Conservation (phyloP, 2,113 vertebrate genomes). For the Heterotis niloticus region DNA sequence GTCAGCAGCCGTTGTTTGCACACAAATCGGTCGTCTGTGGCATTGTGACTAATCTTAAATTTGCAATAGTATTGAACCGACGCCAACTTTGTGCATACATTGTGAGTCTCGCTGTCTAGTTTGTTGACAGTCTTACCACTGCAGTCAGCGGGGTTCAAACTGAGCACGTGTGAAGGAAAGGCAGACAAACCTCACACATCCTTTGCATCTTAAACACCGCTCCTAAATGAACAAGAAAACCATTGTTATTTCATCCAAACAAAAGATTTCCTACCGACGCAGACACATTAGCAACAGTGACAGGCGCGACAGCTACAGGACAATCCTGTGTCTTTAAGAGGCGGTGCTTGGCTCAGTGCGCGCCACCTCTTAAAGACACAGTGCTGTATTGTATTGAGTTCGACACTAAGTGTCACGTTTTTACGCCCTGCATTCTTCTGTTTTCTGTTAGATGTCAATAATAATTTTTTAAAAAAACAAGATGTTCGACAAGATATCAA, state of each 20-base stretch:
- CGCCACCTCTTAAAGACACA: conserved; percentile 14
- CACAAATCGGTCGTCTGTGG: not conserved
- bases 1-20: not conserved
- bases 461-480: too few relatives aligned
- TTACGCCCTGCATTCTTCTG: too few relatives aligned
- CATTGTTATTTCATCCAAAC: too few relatives aligned
- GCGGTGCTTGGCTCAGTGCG: not conserved
- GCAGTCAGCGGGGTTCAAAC: not conserved
- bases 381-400: not conserved
- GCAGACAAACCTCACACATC: not conserved
- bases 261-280: not conserved
- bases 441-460: too few relatives aligned
- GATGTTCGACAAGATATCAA: too few relatives aligned
- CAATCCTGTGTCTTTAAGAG: too few relatives aligned
- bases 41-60: not conserved
- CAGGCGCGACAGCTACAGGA: not conserved
- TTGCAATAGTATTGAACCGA: not conserved
- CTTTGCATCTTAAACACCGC: not conserved
- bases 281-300: not conserved
- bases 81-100: not conserved
- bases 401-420: not conserved
- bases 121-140: not conserved
- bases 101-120: not conserved
- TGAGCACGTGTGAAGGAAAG: not conserved
- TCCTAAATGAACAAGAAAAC: not conserved